Evolutionary conservation across 2,797 vertebrate species (phyloP), one percentile per base, ranked within the genome.

Genomic region (Petrocephalus schoutedeni): DNA sequence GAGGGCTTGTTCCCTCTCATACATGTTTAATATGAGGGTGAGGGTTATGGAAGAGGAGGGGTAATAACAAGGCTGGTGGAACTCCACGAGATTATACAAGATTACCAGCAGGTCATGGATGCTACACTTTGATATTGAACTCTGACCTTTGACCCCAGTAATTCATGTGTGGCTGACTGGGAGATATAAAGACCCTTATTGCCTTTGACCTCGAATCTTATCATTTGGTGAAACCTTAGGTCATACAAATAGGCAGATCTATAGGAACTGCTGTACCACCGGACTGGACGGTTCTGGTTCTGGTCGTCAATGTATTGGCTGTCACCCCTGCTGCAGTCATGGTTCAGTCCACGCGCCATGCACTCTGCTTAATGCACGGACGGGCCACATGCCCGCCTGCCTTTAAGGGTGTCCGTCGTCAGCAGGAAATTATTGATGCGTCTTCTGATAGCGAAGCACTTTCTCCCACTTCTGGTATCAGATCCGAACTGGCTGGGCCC

Each of bases 41-140:
- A 53, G 80, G 56, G 14, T 1, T 16, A 10, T 88, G 54, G 21
- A 61, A 9, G 80, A 32, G 87, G 87, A 45, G 86, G 54, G 87
- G 67, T 53, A 88, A 87, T 88, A 80, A 87, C 14, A 12, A 28
- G 58, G 3, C 56, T 5, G 67, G 57, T 51, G 49, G 19, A 32
- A 67, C 88, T 54, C 54, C 77, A 32, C 59, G 67, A 89, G 89
- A 90, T 90, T 87, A 88, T 67, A 74, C 45, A 64, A 89, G 88
- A 90, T 90, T 57, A 87, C 90, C 90, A 91, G 90, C 36, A 89
- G 88, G 92, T 94, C 91, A 91, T 87, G 36, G 89, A 74, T 85
- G 53, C 64, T 71, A 56, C 89, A 90, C 91, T 89, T 87, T 88
- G 88, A 85, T 88, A 89, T 90, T 21, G 88, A 88, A 89, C 88